Evolutionary conservation across 1,140 invertebrate genomes (phyloP).

Genomic region (Magallana gigas): DNA sequence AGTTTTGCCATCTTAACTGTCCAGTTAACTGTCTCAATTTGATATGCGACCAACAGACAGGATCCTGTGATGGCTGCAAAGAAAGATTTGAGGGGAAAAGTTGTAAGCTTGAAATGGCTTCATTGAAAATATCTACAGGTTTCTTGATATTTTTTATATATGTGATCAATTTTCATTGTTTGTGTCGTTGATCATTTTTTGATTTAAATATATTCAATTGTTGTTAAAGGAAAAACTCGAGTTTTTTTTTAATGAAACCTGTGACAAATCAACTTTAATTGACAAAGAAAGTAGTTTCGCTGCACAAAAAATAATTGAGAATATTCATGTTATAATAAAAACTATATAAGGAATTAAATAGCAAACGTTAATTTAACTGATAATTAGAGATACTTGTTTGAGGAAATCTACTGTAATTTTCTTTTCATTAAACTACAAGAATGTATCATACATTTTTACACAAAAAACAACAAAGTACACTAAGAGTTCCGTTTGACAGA

Average conservation of each 20-base stretch:
- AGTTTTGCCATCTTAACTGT: background rate
- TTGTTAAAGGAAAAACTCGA: background rate
- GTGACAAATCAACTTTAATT: too few species aligned
- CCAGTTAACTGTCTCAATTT: background rate
- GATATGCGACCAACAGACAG: background rate
- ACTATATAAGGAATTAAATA: too few species aligned
- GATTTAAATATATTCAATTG: background rate
- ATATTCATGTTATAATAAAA: too few species aligned
- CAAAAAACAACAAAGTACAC: too few species aligned
- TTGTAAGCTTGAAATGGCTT: background rate
- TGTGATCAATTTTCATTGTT: background rate
- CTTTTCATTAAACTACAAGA: too few species aligned
- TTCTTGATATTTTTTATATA: background rate
- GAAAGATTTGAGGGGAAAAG: background rate
- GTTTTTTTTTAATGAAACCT: background rate
- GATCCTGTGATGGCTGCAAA: background rate
- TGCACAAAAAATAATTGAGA: too few species aligned
- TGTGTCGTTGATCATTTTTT: background rate
- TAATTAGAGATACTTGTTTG: too few species aligned
- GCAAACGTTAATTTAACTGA: too few species aligned
- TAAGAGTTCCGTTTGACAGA: too few species aligned
- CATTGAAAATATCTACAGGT: background rate
- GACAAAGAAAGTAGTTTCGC: too few species aligned
- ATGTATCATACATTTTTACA: too few species aligned
- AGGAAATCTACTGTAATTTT: too few species aligned